A percentile compares a stretch with the other conserved stretches of the same genome.
Conservation (phyloP, 2,797 vertebrate genomes). For the Yasuhikotakia modesta region DNA sequence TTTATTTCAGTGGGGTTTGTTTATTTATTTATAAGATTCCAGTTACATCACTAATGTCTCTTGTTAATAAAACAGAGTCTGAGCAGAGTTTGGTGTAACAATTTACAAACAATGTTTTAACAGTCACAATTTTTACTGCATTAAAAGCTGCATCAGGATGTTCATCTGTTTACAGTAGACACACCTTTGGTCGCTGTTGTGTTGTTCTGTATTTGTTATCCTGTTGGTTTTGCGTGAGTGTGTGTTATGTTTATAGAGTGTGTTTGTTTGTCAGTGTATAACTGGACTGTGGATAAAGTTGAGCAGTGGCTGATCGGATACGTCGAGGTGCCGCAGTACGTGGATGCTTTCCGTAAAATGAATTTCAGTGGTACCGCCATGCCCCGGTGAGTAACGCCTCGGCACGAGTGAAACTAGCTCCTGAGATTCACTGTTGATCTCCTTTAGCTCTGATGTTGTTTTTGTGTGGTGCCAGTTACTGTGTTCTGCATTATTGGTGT, state of each 20-base stretch:
- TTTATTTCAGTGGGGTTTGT: background rate
- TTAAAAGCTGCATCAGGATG: constrained; percentile 25
- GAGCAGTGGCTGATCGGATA: constrained; percentile 91
- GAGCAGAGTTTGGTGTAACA: too few species aligned
- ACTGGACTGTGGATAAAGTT: constrained; percentile 95
- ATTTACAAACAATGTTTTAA: too few species aligned
- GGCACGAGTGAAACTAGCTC: too few species aligned
- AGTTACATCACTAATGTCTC: background rate
- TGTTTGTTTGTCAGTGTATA: constrained; percentile 83
- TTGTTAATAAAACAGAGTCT: background rate
- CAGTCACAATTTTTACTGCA: constrained; percentile 35
- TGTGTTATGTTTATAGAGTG: background rate
- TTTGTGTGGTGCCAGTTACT: too few species aligned
- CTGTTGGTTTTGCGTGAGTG: constrained; percentile 13
- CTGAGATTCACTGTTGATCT: too few species aligned
- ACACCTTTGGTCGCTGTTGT: too few species aligned
- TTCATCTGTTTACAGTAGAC: constrained; percentile 9
- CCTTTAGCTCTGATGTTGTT: too few species aligned
- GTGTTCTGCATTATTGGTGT: background rate
- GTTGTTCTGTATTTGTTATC: background rate
- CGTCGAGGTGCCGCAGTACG: constrained; percentile 93
- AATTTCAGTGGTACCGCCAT: constrained; percentile 89
- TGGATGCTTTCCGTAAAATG: constrained; percentile 88
- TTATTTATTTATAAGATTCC: too few species aligned
- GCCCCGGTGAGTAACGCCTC: constrained; percentile 87